Conservation (phyloP, 2,888 invertebrate genomes). For the Protodeltote pygarga region DNA sequence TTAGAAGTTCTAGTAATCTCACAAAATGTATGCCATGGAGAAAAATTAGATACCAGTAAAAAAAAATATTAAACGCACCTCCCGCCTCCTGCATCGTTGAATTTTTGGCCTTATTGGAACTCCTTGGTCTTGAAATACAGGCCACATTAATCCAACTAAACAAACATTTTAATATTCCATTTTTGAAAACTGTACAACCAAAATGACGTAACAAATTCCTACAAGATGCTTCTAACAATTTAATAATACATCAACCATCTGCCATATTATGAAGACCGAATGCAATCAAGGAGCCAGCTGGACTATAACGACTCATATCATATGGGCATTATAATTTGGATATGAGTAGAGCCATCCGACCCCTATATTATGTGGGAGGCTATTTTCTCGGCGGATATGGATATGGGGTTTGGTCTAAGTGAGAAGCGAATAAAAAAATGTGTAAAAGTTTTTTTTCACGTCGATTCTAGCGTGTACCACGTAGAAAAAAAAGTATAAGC, state of each 20-base stretch:
- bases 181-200: no score
- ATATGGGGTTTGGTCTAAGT: conserved; percentile 11
- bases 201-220: background rate
- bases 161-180: no score
- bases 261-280: conserved; percentile 3
- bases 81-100: no score
- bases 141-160: no score
- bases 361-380: conserved; percentile 34
- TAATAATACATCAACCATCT: conserved; percentile 5
- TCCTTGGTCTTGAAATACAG: no score
- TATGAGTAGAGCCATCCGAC: conserved; percentile 24
- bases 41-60: no score
- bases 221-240: background rate
- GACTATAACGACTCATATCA: conserved; percentile 17
- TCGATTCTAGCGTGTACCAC: no score
- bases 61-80: no score
- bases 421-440: background rate
- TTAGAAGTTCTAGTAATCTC: no score
- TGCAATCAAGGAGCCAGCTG: conserved; percentile 35
- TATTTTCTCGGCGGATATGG: conserved; percentile 42
- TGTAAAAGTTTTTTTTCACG: background rate
- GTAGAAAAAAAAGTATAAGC: no score
- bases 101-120: no score
- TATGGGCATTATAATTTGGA: conserved; percentile 40
- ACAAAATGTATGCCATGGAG: no score